Evolutionary conservation across 2,113 vertebrate species (phyloP), one percentile per base, ranked within the genome.

Genomic region (Chaenocephalus aceratus): DNA sequence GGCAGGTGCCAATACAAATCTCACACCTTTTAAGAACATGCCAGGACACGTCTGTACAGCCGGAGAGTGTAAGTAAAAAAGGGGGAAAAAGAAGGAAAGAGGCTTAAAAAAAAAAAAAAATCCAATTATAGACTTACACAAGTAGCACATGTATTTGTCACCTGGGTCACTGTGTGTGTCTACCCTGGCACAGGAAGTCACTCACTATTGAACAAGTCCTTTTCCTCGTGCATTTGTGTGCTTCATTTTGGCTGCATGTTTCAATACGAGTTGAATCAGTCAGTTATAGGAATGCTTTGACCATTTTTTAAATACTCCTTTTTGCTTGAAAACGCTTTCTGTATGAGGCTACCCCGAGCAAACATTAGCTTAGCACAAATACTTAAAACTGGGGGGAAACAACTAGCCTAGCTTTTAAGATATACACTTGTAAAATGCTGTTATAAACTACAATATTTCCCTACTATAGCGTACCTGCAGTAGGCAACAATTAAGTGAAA

Each of bases 401-500:
- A 56, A 4, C 23, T 56, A 23, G 53, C 9, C 21, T 23, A 6
- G 21, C 16, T 52, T 16, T 52, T 6, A 51, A 30, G 30, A 30
- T 30, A 41, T 7, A 41, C 36, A 6, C 36, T 41, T 41, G 36
- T 41, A 41, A 41, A 41, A 7, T 8, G 36, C 36, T 30, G 30
- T 30, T 30, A 30, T 30, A 30, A 30, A 30, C 3, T 41, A 36
- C 36, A 36, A 36, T 36, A 36, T 36, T n/a, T 44, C 8, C 41
- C 13, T 13, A 15, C 14, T 51, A 10, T 34, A 8, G 15, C 10
- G 77, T 85, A 77, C 77, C 70, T 72, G 52, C 75, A 77, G 77
- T 45, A 5, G 36, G 72, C 34, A 58, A 64, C 66, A 34, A 44
- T 54, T 59, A 64, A 57, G 56, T 59, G 80, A 69, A 82, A 82